Evolutionary conservation across 2,113 vertebrate genomes (phyloP).

Genomic region (Pygoscelis adeliae): DNA sequence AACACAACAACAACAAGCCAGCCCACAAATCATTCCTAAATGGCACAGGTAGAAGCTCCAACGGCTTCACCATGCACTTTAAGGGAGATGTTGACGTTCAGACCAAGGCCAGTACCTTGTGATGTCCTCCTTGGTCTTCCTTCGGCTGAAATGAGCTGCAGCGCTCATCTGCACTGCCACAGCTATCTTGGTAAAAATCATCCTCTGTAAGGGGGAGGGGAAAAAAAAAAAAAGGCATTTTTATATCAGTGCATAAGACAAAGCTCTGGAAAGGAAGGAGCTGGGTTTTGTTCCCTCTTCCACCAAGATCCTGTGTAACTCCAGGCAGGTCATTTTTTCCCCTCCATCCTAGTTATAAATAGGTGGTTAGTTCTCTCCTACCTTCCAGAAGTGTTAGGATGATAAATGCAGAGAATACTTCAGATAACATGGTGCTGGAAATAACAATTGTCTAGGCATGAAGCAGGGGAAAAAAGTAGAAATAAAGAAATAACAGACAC

Average conservation of each 20-base stretch:
- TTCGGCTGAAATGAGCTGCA: constrained; percentile 32
- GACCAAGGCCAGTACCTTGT: constrained; percentile 79
- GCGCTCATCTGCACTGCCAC: constrained; percentile 1
- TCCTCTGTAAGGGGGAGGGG: constrained; percentile 63
- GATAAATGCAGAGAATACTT: not conserved
- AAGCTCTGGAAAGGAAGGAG: not conserved
- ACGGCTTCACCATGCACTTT: not conserved
- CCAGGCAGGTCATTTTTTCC: not conserved
- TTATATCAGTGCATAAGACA: not conserved
- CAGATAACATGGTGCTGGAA: not conserved
- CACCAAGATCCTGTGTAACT: not conserved
- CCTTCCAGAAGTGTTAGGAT: not conserved
- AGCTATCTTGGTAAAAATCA: constrained; percentile 62
- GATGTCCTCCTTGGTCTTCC: constrained; percentile 63
- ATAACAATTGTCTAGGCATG: not conserved
- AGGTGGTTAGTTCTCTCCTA: not conserved
- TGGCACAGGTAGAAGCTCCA: not conserved
- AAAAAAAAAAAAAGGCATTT: not conserved
- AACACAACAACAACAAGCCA: not conserved
- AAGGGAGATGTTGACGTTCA: constrained; percentile 18
- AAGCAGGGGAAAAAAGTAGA: accelerated
- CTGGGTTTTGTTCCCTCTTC: not conserved
- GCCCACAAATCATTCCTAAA: not conserved
- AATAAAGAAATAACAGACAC: not conserved
- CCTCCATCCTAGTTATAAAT: not conserved